These are phyloP conservation scores for Barypeithes pellucidus DNA, from an alignment of 2,888 invertebrate species.

Conservation along the genomic window DNA sequence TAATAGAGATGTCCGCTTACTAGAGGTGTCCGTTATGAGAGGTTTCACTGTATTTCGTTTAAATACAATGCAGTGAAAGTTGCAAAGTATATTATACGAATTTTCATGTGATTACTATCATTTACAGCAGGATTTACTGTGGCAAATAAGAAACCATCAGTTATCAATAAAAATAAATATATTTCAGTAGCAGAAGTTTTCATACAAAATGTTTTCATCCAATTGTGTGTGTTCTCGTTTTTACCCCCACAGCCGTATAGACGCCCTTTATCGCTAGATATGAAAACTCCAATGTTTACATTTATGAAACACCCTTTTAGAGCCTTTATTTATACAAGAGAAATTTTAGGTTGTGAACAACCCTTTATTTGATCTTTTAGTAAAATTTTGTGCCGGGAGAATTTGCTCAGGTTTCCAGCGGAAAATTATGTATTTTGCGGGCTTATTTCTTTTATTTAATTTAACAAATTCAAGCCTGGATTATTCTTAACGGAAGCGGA, in stretches of 20 bases:
- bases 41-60: no score
- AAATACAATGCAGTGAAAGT: no score
- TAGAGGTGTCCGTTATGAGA: no score
- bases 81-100: no score
- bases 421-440: neutral
- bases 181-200: neutral
- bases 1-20: no score
- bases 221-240: neutral
- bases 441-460: neutral
- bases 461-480: neutral
- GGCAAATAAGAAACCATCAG: no score
- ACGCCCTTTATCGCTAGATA: conserved; percentile 16
- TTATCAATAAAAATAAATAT: neutral
- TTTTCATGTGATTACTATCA: no score
- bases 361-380: conserved; percentile 42
- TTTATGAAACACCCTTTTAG: conserved; percentile 15
- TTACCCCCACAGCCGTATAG: neutral
- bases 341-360: conserved; percentile 25
- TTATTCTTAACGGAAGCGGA: neutral
- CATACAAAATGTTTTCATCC: neutral
- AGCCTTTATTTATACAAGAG: conserved; percentile 18
- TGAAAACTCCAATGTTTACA: conserved; percentile 19
- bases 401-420: neutral
- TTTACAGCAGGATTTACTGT: no score
- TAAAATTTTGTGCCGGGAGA: conserved; percentile 9